These are phyloP conservation scores for Ophion obscuratus DNA, from an alignment of 2,888 invertebrate species.

Conservation along the genomic window DNA sequence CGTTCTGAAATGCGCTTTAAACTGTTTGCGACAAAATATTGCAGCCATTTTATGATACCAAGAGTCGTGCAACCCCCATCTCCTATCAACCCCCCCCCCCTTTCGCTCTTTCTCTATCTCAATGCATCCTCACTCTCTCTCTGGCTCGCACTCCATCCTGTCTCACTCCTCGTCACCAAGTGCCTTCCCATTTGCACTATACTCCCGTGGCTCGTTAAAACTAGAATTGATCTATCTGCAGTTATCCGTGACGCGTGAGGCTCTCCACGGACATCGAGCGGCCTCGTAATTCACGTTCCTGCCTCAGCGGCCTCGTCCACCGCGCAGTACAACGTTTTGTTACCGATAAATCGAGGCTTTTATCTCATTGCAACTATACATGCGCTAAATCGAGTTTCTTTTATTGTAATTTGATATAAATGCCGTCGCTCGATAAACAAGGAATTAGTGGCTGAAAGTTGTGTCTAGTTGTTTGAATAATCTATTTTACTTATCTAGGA, in stretches of 20 bases:
- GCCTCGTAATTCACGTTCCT: constrained; percentile 57
- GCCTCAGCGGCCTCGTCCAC: constrained; percentile 12
- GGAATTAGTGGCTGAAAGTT: not conserved
- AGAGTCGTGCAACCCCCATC: constrained; percentile 68
- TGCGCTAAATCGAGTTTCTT: constrained; percentile 9
- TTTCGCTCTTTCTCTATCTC: not conserved
- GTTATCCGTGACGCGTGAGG: constrained; percentile 51
- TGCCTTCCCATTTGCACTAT: constrained; percentile 40
- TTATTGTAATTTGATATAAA: not conserved
- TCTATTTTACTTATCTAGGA: too few species aligned
- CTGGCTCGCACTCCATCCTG: constrained; percentile 9
- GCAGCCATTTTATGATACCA: constrained; percentile 64
- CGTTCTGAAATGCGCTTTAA: constrained; percentile 50
- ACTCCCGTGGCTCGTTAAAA: constrained; percentile 59
- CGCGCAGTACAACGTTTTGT: constrained; percentile 45
- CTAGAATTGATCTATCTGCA: constrained; percentile 57
- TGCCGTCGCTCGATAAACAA: not conserved
- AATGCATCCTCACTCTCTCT: not conserved
- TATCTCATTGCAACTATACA: constrained; percentile 16
- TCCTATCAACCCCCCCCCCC: constrained; percentile 27
- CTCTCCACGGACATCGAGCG: constrained; percentile 39
- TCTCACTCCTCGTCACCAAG: constrained; percentile 24
- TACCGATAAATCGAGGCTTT: constrained; percentile 48
- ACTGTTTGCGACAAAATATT: constrained; percentile 61
- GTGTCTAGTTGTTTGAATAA: too few species aligned